Evolutionary conservation across 2,888 invertebrate species (phyloP).

Genomic region (Lasioglossum marginatum): DNA sequence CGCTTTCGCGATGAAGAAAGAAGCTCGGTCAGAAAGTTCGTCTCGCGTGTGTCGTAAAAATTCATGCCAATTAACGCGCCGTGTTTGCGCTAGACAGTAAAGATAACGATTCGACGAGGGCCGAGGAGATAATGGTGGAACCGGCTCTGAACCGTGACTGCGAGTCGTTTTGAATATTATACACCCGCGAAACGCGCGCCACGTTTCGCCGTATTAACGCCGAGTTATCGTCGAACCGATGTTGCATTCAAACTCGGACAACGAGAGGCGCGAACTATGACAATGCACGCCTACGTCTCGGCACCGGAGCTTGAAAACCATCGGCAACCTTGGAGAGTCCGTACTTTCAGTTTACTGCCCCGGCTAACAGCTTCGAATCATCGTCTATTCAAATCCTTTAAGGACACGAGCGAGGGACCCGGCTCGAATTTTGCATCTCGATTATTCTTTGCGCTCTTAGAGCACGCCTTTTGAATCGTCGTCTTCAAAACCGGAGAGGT

Average conservation of each 20-base stretch:
- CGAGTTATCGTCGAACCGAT: slow-evolving; percentile 49
- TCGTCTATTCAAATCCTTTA: slow-evolving; percentile 42
- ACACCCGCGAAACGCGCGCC: background rate
- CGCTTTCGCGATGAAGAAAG: background rate
- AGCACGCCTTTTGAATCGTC: background rate
- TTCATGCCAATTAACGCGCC: background rate
- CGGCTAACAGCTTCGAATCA: slow-evolving; percentile 43
- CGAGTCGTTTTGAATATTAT: background rate
- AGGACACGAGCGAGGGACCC: background rate
- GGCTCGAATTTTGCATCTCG: background rate
- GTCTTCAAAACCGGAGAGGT: too few relatives aligned
- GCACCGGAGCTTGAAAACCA: slow-evolving; percentile 51
- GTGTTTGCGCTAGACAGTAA: background rate
- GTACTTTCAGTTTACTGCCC: slow-evolving; percentile 44
- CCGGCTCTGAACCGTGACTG: background rate
- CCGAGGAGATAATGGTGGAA: background rate
- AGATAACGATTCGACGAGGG: background rate
- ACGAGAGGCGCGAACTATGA: slow-evolving; percentile 41
- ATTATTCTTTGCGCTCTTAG: background rate
- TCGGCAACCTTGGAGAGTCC: slow-evolving; percentile 47
- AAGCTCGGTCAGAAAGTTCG: background rate
- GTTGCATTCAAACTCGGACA: slow-evolving; percentile 54
- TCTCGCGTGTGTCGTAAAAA: slow-evolving; percentile 5
- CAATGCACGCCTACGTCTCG: slow-evolving; percentile 57
- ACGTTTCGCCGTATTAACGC: slow-evolving; percentile 39